These are phyloP conservation scores for Toxotes chatareus DNA, from an alignment of 2,113 vertebrate genomes.

Conservation along the genomic window DNA sequence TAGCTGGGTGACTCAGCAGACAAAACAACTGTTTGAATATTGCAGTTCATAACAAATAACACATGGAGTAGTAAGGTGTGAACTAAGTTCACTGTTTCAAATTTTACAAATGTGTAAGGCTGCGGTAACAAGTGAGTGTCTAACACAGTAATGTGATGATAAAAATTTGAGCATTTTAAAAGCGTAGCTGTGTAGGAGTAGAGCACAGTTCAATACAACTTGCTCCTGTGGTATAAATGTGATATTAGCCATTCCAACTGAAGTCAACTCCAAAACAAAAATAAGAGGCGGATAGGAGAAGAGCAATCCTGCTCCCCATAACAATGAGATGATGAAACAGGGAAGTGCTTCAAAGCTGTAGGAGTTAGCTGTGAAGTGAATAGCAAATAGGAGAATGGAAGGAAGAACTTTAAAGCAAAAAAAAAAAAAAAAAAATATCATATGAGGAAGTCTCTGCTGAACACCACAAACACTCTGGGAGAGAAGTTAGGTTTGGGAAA, in stretches of 20 bases:
- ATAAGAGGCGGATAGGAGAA: conserved; percentile 42
- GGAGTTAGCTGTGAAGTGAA: conserved; percentile 67
- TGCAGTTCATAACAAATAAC: conserved; percentile 14
- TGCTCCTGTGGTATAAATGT: conserved; percentile 54
- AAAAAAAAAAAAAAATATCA: conserved; percentile 3
- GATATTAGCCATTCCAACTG: conserved; percentile 66
- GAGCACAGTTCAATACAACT: conserved; percentile 27
- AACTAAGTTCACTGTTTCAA: conserved; percentile 10
- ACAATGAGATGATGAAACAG: conserved; percentile 72
- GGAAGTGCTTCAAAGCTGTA: conserved; percentile 59
- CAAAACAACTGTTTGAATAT: conserved; percentile 22
- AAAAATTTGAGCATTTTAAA: conserved; percentile 45
- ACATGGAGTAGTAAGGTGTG: not conserved
- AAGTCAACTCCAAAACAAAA: conserved; percentile 63
- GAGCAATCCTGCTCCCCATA: conserved; percentile 54
- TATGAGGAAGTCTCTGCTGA: conserved; percentile 51
- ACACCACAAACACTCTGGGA: conserved; percentile 40
- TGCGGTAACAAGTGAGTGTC: conserved; percentile 19
- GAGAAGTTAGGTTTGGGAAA: conserved; percentile 34
- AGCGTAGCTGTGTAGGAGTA: conserved; percentile 34
- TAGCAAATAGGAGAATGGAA: conserved; percentile 57
- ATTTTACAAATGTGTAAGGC: conserved; percentile 29
- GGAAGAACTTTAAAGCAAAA: conserved; percentile 28
- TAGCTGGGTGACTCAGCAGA: conserved; percentile 4
- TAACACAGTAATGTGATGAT: not conserved